Evolutionary conservation across 2,797 vertebrate genomes (phyloP), one percentile per base, ranked within the genome.

Genomic region (Enteromius paludinosus): DNA sequence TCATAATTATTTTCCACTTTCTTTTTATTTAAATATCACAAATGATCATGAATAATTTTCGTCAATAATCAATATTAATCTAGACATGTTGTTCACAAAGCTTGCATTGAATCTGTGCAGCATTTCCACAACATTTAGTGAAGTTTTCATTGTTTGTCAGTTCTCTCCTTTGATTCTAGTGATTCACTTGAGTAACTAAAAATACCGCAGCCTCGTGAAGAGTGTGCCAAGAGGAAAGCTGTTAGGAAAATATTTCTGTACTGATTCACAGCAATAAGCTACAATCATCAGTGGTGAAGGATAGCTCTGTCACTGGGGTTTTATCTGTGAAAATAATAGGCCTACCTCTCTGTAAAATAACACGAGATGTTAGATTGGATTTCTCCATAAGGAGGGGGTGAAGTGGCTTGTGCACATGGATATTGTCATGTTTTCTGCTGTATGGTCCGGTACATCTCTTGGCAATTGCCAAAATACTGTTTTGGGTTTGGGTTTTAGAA

Each of bases 281-380:
- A 83, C 87, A 88, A 88, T 91, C 89, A 90, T 92, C 90, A 86
- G 87, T 41, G 38, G 83, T 91, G 86, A 89, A 83, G 87, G 89
- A 92, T 77, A 59, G 72, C 88, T 86, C 81, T 82, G 59, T 81
- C 81, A 52, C 47, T 18, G 2, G 38, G 23, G 74, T 71, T 82
- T 82, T 77, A 79, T 79, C 45, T 81, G 49, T 17, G 71, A 59
- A 81, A 85, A 87, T 72, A 70, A 84, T 78, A 75, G 47, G 62
- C 71, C 61, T 54, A 62, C 62, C 77, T 78, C 61, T 78, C 56
- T 81, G 71, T 81, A 78, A 76, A 77, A 84, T 84, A 72, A 73
- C 43, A 75, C 18, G 56, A 41, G 79, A 75, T 70, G 28, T 62
- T 45, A 80, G 68, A 83, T 83, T 83, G 54, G 75, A 82, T 85